Evolutionary conservation across 2,888 invertebrate species (phyloP), one percentile per base, ranked within the genome.

Genomic region (Yponomeuta evonymella): DNA sequence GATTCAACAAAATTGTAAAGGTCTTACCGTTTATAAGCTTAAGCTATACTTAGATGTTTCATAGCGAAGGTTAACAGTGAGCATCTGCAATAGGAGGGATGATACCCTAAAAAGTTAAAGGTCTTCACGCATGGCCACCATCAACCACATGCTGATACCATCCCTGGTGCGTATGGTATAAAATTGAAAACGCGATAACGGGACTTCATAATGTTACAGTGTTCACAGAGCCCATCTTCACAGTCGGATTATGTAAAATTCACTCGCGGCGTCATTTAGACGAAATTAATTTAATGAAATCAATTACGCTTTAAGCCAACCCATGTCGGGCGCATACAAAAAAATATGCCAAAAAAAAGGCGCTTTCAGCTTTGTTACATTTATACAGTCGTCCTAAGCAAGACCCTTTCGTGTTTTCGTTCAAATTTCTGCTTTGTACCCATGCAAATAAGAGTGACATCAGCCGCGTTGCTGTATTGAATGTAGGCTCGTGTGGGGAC

Each of bases 231-330:
- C 51, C 51, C 10, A 51, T 51, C 12, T 2, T 51, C 51, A 12
- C 11, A 2, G 51, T 10, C 43, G 15, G 51, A 58, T 58, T 58
- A 58, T 58, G 51, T 15, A 58, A 58, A 58, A 58, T 15, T 58
- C 51, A 58, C 51, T 58, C 51, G 51, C 15, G 51, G 51, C 51
- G 3, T 58, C 51, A 58, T 15, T 58, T 58, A 3, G 51, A 12
- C 51, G 51, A 58, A 58, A 58, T 58, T 58, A 58, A 58, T 58
- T 58, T 15, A 58, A 58, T 58, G 51, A 58, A 58, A 58, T 15
- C 12, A 58, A 58, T 58, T 58, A 58, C 51, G 51, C 6, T 58
- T 58, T 58, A 58, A 58, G 51, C 51, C 51, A 15, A 58, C 51
- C 51, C 51, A 15, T 58, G 51, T 58, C 51, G 15, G 15, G 5